Base-by-base conservation (phyloP, 2,888 invertebrate genomes). In the Pseudoips prasinana region DNA sequence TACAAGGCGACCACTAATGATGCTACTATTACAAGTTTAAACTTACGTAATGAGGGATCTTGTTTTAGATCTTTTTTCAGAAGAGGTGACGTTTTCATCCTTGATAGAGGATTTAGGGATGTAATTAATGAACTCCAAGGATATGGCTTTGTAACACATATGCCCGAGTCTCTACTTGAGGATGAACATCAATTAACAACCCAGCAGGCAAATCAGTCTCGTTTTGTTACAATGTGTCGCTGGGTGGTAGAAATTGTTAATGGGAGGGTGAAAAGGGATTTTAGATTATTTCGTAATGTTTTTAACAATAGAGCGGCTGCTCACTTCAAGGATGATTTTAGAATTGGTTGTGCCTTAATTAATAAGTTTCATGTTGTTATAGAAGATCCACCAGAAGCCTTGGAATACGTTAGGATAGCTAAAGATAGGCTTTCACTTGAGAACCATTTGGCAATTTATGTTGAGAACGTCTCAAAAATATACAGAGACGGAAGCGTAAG, bases 201-300 rank as follows among this genome's bases (percentile, higher is more conserved):
- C 11, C 9, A 17, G 3, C 39, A 36, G 9, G 36, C 36, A 17
- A 39, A 39, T 26, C 14, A 10, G 0, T 30, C 29, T 19, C 36
- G 35, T 18, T 35, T 25, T 25, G 28, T 39, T 6, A 30, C 35
- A 5, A 25, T 39, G 9, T 37, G 37, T 1, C 19, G 40, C 0
- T 40, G 39, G 37, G 40, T 37, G 18, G 37, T 37, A 9, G 38
- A 40, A 27, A 38, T 10, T 7, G 31, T 40, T 14, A 40, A 40
- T 32, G 28, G 38, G 1, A 14, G 25, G 0, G 31, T 40, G 8
- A 32, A 40, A 37, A 25, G 31, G 0, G 31, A 38, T 0, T 40
- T 30, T 18, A 32, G 32, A 20, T n/a, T 20, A 20, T 20, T 20
- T 20, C 3, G 20, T 3, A 3, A 20, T 20, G 22, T 17, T 10